Conservation (phyloP, 1,140 invertebrate species). For the Bilobella aurantiaca region DNA sequence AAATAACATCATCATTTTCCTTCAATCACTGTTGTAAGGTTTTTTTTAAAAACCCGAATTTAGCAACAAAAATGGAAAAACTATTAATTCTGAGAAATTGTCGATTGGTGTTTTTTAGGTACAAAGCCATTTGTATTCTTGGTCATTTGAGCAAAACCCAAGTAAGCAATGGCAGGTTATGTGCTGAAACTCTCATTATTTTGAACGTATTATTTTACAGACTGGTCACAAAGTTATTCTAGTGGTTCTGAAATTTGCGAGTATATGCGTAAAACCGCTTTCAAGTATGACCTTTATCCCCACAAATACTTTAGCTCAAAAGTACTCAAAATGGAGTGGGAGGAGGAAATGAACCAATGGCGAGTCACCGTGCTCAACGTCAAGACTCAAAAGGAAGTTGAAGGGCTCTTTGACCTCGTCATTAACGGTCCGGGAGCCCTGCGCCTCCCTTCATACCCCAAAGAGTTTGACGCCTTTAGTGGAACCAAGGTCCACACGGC, state of each 20-base stretch:
- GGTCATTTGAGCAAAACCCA: conserved; percentile 27
- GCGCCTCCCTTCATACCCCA: not conserved
- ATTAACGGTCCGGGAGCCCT: conserved; percentile 2
- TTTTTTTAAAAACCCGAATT: too few species aligned
- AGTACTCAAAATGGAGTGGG: conserved; percentile 19
- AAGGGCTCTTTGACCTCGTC: conserved; percentile 11
- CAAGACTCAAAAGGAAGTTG: not conserved
- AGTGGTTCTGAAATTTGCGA: conserved; percentile 19
- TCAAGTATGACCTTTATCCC: conserved; percentile 21
- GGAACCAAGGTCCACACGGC: not conserved
- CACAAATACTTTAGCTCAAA: conserved; percentile 18
- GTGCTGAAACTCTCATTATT: not conserved
- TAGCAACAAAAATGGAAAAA: too few species aligned
- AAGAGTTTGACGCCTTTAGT: not conserved
- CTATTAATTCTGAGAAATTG: too few species aligned
- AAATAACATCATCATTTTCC: too few species aligned
- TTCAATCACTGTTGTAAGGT: too few species aligned
- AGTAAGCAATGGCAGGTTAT: conserved; percentile 7
- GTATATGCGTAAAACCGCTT: conserved; percentile 16
- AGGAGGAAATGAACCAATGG: conserved; percentile 20
- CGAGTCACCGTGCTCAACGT: not conserved
- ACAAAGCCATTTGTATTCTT: conserved; percentile 20
- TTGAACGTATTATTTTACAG: not conserved
- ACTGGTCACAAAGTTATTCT: conserved; percentile 23
- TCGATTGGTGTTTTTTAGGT: conserved; percentile 30